A percentile compares a stretch with the other conserved stretches of the same genome.
Conservation (phyloP, 2,113 vertebrate genomes). For the Neogale vison region DNA sequence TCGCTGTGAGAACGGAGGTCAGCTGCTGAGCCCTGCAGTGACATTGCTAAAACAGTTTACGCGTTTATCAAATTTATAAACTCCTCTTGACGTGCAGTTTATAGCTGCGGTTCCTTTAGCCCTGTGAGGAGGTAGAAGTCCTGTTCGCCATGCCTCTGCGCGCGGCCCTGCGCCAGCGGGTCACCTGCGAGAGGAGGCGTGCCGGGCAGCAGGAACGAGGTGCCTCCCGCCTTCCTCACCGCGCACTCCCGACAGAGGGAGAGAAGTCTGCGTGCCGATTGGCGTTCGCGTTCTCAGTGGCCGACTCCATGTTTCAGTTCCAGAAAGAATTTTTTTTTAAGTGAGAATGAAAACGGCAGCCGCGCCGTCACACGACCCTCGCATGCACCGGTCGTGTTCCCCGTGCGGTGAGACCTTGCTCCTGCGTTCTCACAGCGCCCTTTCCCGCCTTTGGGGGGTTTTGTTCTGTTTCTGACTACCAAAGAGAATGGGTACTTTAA, state of each 20-base stretch:
- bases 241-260: rapidly evolving
- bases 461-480: background rate
- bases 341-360: background rate
- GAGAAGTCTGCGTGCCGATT: rapidly evolving
- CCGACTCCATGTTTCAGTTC: background rate
- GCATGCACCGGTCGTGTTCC: rapidly evolving
- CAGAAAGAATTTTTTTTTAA: background rate
- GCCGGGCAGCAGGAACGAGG: rapidly evolving
- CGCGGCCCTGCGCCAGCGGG: rapidly evolving
- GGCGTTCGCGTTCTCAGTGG: background rate
- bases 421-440: rapidly evolving
- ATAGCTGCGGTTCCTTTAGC: background rate
- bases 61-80: conserved; percentile 58
- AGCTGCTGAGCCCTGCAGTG: background rate
- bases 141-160: background rate
- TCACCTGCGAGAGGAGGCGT: rapidly evolving
- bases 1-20: conserved; percentile 47
- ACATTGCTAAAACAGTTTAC: conserved; percentile 50
- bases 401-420: rapidly evolving
- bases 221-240: rapidly evolving
- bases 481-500: background rate
- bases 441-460: background rate
- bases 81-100: conserved; percentile 28
- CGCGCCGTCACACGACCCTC: rapidly evolving
- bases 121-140: background rate